These are phyloP conservation scores for Sigmodon hispidus DNA, from an alignment of 2,113 vertebrate species.

Conservation along the genomic window DNA sequence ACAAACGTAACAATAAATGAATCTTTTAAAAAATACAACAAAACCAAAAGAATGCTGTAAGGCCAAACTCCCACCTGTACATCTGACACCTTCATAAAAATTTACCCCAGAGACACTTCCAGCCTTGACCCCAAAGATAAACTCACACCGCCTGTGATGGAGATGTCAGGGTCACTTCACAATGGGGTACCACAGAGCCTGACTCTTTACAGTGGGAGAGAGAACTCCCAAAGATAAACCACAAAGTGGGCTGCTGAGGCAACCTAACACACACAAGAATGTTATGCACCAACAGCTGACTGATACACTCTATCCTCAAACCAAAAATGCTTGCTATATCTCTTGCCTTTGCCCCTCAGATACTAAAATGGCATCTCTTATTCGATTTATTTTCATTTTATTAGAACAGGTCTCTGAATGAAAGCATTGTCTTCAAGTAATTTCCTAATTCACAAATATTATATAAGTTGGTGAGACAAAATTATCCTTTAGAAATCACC, in stretches of 20 bases:
- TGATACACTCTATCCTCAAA: not conserved
- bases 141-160: not conserved
- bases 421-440: slow-evolving; percentile 34
- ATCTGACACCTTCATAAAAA: not conserved
- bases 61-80: not conserved
- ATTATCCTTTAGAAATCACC: not conserved
- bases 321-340: not conserved
- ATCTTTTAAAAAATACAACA: not conserved
- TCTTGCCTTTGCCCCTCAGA: not conserved
- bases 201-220: not conserved
- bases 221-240: not conserved
- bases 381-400: slow-evolving; percentile 33
- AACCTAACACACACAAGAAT: not conserved
- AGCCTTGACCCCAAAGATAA: not conserved
- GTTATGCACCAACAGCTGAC: slow-evolving; percentile 7
- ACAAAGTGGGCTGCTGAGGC: not conserved
- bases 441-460: slow-evolving; percentile 48
- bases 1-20: not conserved
- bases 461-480: slow-evolving; percentile 20
- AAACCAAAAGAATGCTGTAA: not conserved
- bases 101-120: not conserved
- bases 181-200: not conserved
- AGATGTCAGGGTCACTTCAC: not conserved
- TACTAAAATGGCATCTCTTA: not conserved
- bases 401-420: slow-evolving; percentile 49